phyloP scores from a whole-genome alignment of 2,888 invertebrate species.

The Chymomyza caudatula region DNA sequence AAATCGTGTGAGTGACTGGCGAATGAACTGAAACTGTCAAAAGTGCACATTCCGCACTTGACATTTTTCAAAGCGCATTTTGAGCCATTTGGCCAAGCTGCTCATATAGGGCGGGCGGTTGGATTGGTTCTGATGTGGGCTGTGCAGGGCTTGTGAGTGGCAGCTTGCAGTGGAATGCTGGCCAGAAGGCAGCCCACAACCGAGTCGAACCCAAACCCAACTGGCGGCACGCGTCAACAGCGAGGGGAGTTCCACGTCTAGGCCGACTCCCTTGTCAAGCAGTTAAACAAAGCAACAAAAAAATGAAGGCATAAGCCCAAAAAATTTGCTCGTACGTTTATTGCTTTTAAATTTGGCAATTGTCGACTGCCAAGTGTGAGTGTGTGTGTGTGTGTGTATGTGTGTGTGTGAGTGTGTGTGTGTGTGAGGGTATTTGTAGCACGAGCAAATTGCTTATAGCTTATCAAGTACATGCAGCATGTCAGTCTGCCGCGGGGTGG shows the following conservation, averaged over 20 bases:
- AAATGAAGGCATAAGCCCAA: conserved; percentile 43
- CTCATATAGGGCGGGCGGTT: not conserved
- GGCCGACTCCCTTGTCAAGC: conserved; percentile 43
- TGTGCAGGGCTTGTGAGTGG: not conserved
- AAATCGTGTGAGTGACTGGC: conserved; percentile 41
- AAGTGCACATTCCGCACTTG: conserved; percentile 74
- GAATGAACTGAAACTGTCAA: conserved; percentile 74
- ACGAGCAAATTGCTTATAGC: conserved; percentile 67
- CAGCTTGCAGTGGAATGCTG: conserved; percentile 2
- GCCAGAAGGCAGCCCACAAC: not conserved
- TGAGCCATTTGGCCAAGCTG: conserved; percentile 37
- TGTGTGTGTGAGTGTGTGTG: conserved; percentile 24
- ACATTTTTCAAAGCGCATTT: conserved; percentile 69
- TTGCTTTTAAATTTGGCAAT: conserved; percentile 73
- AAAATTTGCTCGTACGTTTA: conserved; percentile 68
- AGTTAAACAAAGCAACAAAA: conserved; percentile 37
- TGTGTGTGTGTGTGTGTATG: conserved; percentile 24
- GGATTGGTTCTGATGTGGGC: not conserved
- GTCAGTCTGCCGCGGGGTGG: conserved; percentile 4
- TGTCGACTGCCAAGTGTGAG: conserved; percentile 45
- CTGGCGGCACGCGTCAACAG: conserved; percentile 42
- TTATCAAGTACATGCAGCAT: conserved; percentile 53
- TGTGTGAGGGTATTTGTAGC: conserved; percentile 38
- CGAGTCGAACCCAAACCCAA: not conserved
- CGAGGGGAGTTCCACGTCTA: conserved; percentile 7